These are phyloP conservation scores for Petaurus breviceps DNA, from an alignment of 2,113 vertebrate species.

Conservation along the genomic window DNA sequence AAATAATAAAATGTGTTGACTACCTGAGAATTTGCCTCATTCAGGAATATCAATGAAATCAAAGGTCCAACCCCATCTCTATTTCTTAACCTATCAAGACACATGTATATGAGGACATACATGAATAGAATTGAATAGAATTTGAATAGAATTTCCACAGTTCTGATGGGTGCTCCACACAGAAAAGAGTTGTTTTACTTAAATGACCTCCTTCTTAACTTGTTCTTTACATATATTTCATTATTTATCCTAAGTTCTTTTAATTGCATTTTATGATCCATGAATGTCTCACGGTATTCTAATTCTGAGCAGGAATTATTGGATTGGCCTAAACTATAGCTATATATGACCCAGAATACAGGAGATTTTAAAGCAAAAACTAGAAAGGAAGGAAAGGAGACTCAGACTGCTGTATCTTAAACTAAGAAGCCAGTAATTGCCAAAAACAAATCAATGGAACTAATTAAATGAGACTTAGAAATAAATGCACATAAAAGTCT, in stretches of 20 bases:
- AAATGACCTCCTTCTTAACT: not conserved
- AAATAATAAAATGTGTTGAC: not conserved
- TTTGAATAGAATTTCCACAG: not conserved
- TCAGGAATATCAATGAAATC: not conserved
- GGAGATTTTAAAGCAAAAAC: not conserved
- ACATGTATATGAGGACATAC: too few species aligned
- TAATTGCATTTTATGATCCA: not conserved
- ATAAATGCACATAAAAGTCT: not conserved
- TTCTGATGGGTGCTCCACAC: not conserved
- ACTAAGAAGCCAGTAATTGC: not conserved
- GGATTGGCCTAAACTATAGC: not conserved
- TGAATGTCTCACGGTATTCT: not conserved
- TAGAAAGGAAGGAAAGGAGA: not conserved
- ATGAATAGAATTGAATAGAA: not conserved
- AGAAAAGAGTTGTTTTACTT: not conserved
- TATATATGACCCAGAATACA: not conserved
- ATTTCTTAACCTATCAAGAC: too few species aligned
- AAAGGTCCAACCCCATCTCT: not conserved
- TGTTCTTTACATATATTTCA: not conserved
- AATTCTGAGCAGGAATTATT: not conserved
- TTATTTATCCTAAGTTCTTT: not conserved
- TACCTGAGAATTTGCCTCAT: not conserved
- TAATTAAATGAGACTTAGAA: not conserved
- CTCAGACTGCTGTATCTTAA: not conserved
- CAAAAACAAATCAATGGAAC: not conserved